phyloP scores from a whole-genome alignment of 2,797 vertebrate genomes.

The Pogoniulus pusillus region DNA sequence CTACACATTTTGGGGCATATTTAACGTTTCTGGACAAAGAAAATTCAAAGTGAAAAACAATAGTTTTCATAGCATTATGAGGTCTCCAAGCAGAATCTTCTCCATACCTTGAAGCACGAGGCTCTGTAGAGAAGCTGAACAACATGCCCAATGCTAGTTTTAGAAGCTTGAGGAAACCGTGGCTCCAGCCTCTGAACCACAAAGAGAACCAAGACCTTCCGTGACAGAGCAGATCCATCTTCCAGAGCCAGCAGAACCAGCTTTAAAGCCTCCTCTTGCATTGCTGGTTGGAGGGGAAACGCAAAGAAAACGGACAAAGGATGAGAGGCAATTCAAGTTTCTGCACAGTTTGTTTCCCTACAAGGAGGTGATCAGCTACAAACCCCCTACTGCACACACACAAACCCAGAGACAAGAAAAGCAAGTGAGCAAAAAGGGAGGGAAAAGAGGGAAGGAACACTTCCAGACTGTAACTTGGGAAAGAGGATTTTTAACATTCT shows the following conservation, averaged over 20 bases:
- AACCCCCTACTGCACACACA: not conserved
- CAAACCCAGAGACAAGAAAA: not conserved
- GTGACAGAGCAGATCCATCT: slow-evolving; percentile 95
- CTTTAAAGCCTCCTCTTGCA: slow-evolving; percentile 98
- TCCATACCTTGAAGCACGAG: slow-evolving; percentile 95
- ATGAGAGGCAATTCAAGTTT: not conserved
- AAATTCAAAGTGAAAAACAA: not conserved
- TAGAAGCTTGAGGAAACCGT: slow-evolving; percentile 97
- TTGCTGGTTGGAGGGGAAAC: slow-evolving; percentile 78
- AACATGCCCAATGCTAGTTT: slow-evolving; percentile 99
- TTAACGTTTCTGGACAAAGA: not conserved
- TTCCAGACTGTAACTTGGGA: not conserved
- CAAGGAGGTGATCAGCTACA: not conserved
- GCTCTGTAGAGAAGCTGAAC: slow-evolving; percentile 98
- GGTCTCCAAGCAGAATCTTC: not conserved
- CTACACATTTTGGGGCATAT: not conserved
- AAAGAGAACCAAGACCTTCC: slow-evolving; percentile 98
- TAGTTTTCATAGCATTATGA: not conserved
- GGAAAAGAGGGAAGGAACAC: not conserved
- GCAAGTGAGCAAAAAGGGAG: not conserved
- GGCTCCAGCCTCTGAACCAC: slow-evolving; percentile 98
- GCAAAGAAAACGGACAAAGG: not conserved
- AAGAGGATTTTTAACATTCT: not conserved
- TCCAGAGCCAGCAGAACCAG: slow-evolving; percentile 95
- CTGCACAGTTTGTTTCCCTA: not conserved